Percentiles rank a stretch among this genome's conserved stretches.
These are phyloP conservation scores for Apodemus agrarius DNA, from an alignment of 2,797 vertebrate species.

Conservation along the genomic window DNA sequence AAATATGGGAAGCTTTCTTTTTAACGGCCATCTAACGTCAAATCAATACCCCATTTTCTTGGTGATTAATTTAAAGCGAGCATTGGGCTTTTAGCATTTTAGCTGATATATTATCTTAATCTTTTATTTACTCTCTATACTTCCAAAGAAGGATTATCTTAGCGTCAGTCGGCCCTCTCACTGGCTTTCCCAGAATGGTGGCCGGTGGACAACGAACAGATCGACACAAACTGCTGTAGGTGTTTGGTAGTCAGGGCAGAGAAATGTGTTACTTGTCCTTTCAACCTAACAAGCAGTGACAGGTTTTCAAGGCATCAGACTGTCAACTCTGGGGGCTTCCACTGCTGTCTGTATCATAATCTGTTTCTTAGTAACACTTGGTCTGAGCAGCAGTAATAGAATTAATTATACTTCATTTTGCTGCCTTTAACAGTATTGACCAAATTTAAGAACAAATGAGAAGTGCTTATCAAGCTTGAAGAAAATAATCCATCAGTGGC, in stretches of 20 bases:
- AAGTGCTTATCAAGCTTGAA: constrained; percentile 94
- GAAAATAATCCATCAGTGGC: constrained; percentile 94
- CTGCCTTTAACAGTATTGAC: constrained; percentile 94
- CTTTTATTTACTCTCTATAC: constrained; percentile 66
- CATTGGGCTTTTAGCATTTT: constrained; percentile 38
- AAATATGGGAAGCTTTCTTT: constrained; percentile 70
- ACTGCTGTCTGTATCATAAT: constrained; percentile 86
- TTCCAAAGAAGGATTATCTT: constrained; percentile 55
- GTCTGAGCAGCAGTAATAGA: constrained; percentile 89
- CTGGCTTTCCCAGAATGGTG: constrained; percentile 1
- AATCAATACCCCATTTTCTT: constrained; percentile 80
- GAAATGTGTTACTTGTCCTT: constrained; percentile 72
- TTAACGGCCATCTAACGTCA: constrained; percentile 41
- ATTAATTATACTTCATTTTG: constrained; percentile 94
- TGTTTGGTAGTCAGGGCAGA: constrained; percentile 26
- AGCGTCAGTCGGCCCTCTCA: constrained; percentile 31
- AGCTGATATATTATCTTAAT: constrained; percentile 59
- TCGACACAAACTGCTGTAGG: background rate
- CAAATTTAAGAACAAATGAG: constrained; percentile 95
- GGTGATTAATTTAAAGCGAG: constrained; percentile 77
- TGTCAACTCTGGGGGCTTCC: constrained; percentile 86
- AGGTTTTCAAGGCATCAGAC: constrained; percentile 78
- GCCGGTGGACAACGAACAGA: background rate
- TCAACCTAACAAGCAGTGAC: constrained; percentile 70
- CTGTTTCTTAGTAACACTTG: constrained; percentile 88